Evolutionary conservation across 2,888 invertebrate species (phyloP), one percentile per base, ranked within the genome.

Genomic region (Acanthosoma haemorrhoidale): DNA sequence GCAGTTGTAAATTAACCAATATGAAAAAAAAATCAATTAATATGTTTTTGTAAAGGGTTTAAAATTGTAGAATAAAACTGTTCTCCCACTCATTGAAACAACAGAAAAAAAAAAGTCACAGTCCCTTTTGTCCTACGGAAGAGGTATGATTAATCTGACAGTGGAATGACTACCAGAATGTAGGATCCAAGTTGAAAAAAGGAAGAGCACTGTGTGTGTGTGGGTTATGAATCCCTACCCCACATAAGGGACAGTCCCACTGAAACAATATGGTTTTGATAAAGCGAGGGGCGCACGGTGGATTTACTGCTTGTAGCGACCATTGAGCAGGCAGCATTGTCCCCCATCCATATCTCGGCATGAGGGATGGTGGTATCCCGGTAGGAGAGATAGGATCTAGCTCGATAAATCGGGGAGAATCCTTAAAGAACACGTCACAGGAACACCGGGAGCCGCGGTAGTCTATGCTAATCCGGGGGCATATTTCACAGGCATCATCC

Each of bases 181-280:
- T 60, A 60, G 21, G 43, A 43, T 43, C 11, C 15, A 8, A 32
- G 58, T 34, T 13, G 32, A 34, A 15, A 60, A 60, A 18, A 60
- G 34, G 1, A 60, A 34, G 18, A 1, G 15, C 32, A 57, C 18
- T 13, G 2, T 4, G 9, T 13, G 16, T 32, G 60, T 60, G 34
- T 34, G 31, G 60, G 60, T 34, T 60, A 60, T 60, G 60, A 60
- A 60, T 59, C 60, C 60, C 21, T 43, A 43, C 58, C 60, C 15
- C 60, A 60, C 60, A 60, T 60, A 60, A 60, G 34, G 60, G 60
- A 60, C 36, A 60, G 60, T 18, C 60, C 34, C 60, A 43, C 60
- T 60, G 60, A 60, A 60, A 60, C 60, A 60, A 60, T 60, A 60
- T 60, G 60, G 60, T 36, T 60, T 60, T 60, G 60, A 60, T 60